Conservation (phyloP, 2,113 vertebrate species). For the Oxygymnocypris stewartii region DNA sequence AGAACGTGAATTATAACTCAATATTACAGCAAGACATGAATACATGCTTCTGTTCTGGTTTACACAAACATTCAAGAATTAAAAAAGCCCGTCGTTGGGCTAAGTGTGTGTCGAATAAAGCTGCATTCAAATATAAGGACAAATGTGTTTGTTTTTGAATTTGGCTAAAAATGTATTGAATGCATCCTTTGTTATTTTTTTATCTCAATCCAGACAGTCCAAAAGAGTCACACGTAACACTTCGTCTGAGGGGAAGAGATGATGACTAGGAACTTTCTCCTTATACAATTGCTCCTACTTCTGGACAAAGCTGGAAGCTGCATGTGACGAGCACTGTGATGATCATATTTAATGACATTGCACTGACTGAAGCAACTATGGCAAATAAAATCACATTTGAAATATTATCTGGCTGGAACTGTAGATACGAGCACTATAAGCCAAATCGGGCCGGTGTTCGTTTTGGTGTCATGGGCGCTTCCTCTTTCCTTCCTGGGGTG, state of each 20-base stretch:
- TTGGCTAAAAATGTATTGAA: background rate
- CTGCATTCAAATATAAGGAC: background rate
- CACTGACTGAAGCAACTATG: background rate
- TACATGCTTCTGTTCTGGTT: background rate
- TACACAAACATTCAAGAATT: background rate
- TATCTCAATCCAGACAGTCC: background rate
- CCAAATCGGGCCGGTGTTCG: constrained; percentile 92
- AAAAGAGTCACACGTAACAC: background rate
- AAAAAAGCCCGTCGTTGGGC: background rate
- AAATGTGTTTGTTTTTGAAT: background rate
- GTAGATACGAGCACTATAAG: constrained; percentile 69
- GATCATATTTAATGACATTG: background rate
- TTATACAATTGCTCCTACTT: constrained; percentile 82
- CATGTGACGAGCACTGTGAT: constrained; percentile 37
- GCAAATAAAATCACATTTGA: background rate
- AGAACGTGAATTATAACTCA: background rate
- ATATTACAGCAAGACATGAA: constrained; percentile 29
- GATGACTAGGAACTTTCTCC: constrained; percentile 29
- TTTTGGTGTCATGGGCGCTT: constrained; percentile 90
- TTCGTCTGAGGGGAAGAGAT: background rate
- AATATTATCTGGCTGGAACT: background rate
- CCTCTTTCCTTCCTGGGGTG: constrained; percentile 91
- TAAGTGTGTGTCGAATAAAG: no score
- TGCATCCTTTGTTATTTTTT: background rate
- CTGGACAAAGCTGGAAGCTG: constrained; percentile 68